Base-by-base conservation (phyloP, 1,140 invertebrate genomes). In the Caenorhabditis tropicalis region DNA sequence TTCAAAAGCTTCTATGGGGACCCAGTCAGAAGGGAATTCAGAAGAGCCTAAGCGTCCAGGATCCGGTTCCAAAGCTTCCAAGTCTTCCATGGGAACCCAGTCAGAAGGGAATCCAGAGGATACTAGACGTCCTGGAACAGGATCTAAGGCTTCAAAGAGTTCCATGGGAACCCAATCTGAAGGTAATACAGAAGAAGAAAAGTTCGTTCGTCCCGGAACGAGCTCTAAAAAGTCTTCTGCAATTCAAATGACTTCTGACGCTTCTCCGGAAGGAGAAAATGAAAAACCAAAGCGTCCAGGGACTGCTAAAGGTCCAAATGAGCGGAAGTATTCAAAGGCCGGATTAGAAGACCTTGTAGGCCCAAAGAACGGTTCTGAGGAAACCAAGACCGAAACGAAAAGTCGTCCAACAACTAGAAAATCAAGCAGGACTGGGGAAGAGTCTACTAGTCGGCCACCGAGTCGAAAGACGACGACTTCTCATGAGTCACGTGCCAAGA, bases 301-400 rank as follows among this genome's bases (percentile, higher is more conserved):
- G n/a, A 81, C 46, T 7, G 46, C 27, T 2, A 81, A 81, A n/a
- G 48, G 29, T 16, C 29, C 58, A 21, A 81, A 81, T 51, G 79
- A 81, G 51, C 29, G 46, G 24, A 81, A 81, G n/a, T 81, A 81
- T 39, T 51, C 79, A 31, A 56, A 33, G 6, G 46, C 79, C 1
- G 51, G 51, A 0, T 29, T 81, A 19, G 46, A 81, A 16, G 48
- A 39, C n/a, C 6, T 56, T n/a, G 31, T 33, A 9, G 79, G 48
- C 3, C 12, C 48, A 9, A 33, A 33, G 31, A 49, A 2, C 19
- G 36, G 36, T 3, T 5, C 65, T 1, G n/a, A 33, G 12, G 65
- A 74, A 0, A 2, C 12, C 12, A 74, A 74, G 43, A 36, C 65
- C 10, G 58, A 33, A 5, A 16, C 58, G 19, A 65, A 36, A 10